phyloP scores from a whole-genome alignment of 2,888 invertebrate genomes.

The Rotaria sp. region DNA sequence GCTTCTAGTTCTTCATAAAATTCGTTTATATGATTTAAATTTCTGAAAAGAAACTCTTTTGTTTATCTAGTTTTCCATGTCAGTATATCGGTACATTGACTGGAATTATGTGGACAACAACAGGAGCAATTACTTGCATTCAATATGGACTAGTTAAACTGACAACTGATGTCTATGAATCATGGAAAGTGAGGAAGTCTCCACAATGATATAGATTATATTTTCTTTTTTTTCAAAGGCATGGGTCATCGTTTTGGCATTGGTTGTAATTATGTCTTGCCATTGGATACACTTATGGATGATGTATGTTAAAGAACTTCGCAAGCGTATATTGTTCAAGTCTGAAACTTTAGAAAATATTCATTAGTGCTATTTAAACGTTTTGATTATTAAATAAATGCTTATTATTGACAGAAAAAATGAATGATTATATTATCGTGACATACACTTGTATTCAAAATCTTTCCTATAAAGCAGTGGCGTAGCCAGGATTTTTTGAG shows the following conservation, averaged over 20 bases:
- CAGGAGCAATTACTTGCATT: background rate
- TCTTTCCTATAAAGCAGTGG: no score
- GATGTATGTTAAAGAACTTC: background rate
- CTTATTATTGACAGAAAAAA: no score
- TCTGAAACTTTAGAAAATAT: no score
- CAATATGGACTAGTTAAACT: background rate
- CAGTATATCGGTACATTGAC: background rate
- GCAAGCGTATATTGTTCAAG: background rate
- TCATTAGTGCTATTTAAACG: no score
- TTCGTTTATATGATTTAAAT: background rate
- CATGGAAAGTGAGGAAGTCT: background rate
- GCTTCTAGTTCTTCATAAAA: no score
- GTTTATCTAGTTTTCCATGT: background rate
- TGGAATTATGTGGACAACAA: background rate
- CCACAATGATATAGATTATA: background rate
- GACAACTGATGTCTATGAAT: background rate
- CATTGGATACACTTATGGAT: background rate
- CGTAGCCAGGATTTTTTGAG: no score
- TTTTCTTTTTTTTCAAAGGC: background rate
- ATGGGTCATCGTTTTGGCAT: background rate
- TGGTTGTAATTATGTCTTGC: background rate
- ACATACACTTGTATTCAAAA: no score
- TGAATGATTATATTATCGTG: no score
- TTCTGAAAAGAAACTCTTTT: background rate
- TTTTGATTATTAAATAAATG: no score